These are phyloP conservation scores for Pseudomyrmex gracilis DNA, from an alignment of 1,140 invertebrate genomes.

Conservation along the genomic window DNA sequence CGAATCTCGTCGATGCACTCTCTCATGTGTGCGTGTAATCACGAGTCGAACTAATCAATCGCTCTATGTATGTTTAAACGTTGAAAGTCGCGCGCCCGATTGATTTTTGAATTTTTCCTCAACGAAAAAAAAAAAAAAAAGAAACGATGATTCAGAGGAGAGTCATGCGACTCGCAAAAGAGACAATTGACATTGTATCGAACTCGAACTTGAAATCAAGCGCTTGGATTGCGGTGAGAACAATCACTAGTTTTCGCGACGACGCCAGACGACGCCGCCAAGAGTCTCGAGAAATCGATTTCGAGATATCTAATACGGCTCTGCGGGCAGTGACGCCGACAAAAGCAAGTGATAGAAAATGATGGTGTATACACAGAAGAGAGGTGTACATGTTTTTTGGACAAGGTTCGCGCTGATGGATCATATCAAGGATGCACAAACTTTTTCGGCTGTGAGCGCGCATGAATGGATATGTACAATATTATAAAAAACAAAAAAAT, in stretches of 20 bases:
- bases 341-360: slow-evolving; percentile 18
- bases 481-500: too few species aligned
- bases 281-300: slow-evolving; percentile 9
- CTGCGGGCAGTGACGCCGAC: slow-evolving; percentile 12
- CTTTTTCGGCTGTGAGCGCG: slow-evolving; percentile 35
- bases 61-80: too few species aligned
- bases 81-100: background rate
- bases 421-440: slow-evolving; percentile 56
- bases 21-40: background rate
- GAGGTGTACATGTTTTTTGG: slow-evolving; percentile 32
- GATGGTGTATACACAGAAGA: slow-evolving; percentile 1
- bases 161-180: background rate
- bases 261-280: slow-evolving; percentile 9
- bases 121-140: background rate
- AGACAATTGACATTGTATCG: background rate
- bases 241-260: slow-evolving; percentile 17
- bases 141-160: too few species aligned
- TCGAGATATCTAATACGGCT: slow-evolving; percentile 22
- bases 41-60: too few species aligned
- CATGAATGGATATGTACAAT: background rate
- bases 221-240: slow-evolving; percentile 17
- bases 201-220: background rate
- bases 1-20: background rate
- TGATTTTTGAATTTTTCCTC: background rate
- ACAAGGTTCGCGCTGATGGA: slow-evolving; percentile 45